phyloP scores from a whole-genome alignment of 2,113 vertebrate species.

The Eublepharis macularius region DNA sequence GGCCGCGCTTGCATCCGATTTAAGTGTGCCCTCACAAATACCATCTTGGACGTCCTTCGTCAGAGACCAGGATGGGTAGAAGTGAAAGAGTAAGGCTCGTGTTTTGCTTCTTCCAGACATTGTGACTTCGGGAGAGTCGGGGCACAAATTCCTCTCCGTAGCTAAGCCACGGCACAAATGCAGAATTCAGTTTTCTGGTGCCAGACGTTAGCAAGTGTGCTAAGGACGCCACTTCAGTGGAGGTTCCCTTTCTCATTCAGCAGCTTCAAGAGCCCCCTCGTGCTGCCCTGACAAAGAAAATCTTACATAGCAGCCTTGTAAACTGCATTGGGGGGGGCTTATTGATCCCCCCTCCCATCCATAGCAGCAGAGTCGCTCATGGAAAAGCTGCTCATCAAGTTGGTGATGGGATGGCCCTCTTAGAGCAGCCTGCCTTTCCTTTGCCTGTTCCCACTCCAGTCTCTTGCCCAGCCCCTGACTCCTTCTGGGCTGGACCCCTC shows the following conservation, averaged over 20 bases:
- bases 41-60: conserved; percentile 83
- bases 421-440: too few species aligned
- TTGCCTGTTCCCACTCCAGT: too few species aligned
- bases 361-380: too few species aligned
- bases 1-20: conserved; percentile 78
- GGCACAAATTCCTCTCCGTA: neutral
- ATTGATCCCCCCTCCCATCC: too few species aligned
- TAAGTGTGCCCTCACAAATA: conserved; percentile 81
- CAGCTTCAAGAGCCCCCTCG: too few species aligned
- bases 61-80: conserved; percentile 87
- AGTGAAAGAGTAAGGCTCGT: conserved; percentile 82
- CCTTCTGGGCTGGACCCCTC: too few species aligned
- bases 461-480: too few species aligned
- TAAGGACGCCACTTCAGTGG: neutral
- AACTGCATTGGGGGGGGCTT: too few species aligned
- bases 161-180: neutral
- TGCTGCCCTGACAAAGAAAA: neutral
- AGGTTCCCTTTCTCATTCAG: neutral
- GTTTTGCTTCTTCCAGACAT: neutral
- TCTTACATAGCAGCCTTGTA: too few species aligned
- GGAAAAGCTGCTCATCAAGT: too few species aligned
- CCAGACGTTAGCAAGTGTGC: too few species aligned
- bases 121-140: neutral
- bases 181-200: neutral
- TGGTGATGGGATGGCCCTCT: too few species aligned